A percentile compares a stretch with the other conserved stretches of the same genome.
Conservation (phyloP, 2,113 vertebrate species). For the Pseudolaguvia tuberculata region DNA sequence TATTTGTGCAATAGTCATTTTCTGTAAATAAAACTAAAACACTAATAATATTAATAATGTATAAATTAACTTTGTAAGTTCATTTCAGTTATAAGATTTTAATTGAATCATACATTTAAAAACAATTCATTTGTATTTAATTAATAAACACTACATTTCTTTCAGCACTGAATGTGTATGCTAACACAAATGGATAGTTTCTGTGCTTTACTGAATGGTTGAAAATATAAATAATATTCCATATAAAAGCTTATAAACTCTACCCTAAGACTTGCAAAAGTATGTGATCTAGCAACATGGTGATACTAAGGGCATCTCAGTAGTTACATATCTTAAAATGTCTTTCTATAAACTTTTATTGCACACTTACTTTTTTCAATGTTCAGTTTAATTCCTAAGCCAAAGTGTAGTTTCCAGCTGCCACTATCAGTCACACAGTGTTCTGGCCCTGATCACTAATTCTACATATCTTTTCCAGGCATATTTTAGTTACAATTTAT, state of each 20-base stretch:
- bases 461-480: background rate
- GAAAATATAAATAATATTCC: background rate
- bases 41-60: no score
- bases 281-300: constrained; percentile 17
- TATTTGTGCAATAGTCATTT: no score
- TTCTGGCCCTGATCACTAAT: background rate
- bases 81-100: no score
- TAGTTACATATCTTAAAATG: background rate
- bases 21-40: no score
- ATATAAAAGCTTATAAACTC: constrained; percentile 15
- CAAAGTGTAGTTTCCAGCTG: constrained; percentile 33
- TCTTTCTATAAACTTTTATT: background rate
- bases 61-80: no score
- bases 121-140: background rate
- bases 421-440: constrained; percentile 39
- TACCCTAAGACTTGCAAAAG: constrained; percentile 23
- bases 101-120: no score
- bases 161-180: background rate
- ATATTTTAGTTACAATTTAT: background rate
- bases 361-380: constrained; percentile 24
- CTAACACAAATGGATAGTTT: no score
- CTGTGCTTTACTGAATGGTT: background rate
- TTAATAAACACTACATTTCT: background rate
- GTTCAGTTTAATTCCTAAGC: constrained; percentile 42
- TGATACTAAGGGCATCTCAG: background rate